Evolutionary conservation across 1,140 invertebrate species (phyloP).

Genomic region (Halotydeus destructor): DNA sequence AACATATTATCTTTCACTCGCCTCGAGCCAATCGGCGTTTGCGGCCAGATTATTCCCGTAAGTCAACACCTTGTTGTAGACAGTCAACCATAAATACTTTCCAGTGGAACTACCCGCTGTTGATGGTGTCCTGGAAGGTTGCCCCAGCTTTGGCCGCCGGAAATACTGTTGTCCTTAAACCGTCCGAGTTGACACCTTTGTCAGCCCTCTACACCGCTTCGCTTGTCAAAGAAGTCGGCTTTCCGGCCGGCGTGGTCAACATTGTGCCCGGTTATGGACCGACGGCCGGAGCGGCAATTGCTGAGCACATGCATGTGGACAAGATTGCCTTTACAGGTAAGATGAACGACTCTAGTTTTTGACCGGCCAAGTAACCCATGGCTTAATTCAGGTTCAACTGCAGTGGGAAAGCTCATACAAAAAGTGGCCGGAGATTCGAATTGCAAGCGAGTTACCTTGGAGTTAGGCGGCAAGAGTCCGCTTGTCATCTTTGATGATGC

Average conservation of each 20-base stretch:
- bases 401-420: constrained; percentile 53
- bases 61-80: constrained; percentile 28
- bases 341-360: constrained; percentile 13
- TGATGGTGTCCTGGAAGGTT: constrained; percentile 31
- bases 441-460: constrained; percentile 62
- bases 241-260: constrained; percentile 26
- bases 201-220: constrained; percentile 31
- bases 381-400: constrained; percentile 1
- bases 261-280: constrained; percentile 20
- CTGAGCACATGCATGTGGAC: constrained; percentile 29
- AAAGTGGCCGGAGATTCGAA: constrained; percentile 46
- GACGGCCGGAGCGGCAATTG: constrained; percentile 6
- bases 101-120: constrained; percentile 34
- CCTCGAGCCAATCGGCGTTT: constrained; percentile 33
- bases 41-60: constrained; percentile 42
- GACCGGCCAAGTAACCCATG: no score
- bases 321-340: constrained; percentile 75
- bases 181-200: constrained; percentile 33
- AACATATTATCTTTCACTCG: constrained; percentile 29
- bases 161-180: constrained; percentile 33
- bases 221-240: constrained; percentile 17
- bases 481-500: constrained; percentile 61
- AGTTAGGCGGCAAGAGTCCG: constrained; percentile 75
- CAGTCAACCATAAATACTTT: not conserved
- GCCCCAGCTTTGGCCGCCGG: constrained; percentile 32